These are phyloP conservation scores for Zeugodacus cucurbitae DNA, from an alignment of 1,140 invertebrate genomes.

Conservation along the genomic window DNA sequence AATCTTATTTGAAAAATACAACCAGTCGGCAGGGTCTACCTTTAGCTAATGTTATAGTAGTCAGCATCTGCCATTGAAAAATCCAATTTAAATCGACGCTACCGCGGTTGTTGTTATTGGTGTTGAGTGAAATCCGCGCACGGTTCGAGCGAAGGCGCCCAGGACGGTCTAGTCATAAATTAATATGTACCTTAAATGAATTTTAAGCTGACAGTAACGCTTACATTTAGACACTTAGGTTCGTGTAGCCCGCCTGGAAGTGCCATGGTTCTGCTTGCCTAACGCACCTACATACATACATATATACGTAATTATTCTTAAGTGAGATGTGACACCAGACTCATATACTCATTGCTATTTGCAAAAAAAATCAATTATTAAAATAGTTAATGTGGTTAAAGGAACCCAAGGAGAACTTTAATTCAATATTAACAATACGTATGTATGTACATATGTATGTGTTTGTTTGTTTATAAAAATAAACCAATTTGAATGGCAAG, in stretches of 20 bases:
- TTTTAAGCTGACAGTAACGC: neutral
- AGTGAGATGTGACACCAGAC: neutral
- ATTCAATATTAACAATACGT: neutral
- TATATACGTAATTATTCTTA: neutral
- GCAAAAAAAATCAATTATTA: too few relatives aligned
- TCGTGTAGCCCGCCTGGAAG: neutral
- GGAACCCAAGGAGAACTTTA: too few relatives aligned
- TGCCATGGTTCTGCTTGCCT: neutral
- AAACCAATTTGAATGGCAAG: neutral
- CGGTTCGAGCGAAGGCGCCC: neutral
- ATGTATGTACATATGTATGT: too few relatives aligned
- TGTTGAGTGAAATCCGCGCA: neutral
- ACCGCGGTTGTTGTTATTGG: neutral
- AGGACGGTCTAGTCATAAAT: constrained; percentile 7
- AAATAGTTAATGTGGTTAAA: too few relatives aligned
- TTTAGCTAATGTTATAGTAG: neutral
- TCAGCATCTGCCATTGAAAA: constrained; percentile 6
- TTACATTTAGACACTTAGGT: neutral
- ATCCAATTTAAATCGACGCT: neutral
- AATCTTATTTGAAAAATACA: neutral
- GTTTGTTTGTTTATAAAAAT: neutral
- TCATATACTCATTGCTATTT: too few relatives aligned
- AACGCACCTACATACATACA: neutral
- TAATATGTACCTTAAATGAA: constrained; percentile 15
- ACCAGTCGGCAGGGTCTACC: neutral